Conservation (phyloP, 2,113 vertebrate species). For the Neoarius graeffei region DNA sequence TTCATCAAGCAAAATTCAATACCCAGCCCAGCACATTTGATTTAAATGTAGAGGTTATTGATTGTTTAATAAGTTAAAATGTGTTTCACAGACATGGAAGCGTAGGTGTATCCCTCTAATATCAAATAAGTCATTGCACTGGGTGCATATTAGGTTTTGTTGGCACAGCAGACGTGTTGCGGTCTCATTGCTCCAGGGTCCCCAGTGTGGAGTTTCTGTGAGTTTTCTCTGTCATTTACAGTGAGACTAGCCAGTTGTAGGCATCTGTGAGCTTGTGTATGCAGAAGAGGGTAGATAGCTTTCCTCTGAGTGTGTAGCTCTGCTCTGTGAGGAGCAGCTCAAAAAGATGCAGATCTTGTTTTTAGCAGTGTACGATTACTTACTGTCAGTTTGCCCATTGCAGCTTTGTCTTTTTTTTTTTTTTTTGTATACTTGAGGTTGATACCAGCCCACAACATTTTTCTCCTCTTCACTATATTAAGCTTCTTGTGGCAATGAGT, state of each 20-base stretch:
- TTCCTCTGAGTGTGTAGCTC: neutral
- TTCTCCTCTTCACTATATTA: too few species aligned
- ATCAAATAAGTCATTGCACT: neutral
- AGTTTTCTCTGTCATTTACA: neutral
- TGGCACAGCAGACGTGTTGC: neutral
- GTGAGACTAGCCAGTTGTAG: neutral
- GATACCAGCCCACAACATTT: too few species aligned
- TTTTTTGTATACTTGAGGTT: too few species aligned
- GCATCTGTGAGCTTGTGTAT: neutral
- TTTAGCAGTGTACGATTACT: too few species aligned
- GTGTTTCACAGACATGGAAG: neutral
- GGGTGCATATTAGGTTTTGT: neutral
- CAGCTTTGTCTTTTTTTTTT: too few species aligned
- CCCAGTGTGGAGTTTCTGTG: neutral
- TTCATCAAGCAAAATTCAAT: neutral
- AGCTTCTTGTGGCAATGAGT: too few species aligned
- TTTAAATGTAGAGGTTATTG: neutral
- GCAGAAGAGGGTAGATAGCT: neutral
- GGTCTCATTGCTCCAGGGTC: neutral
- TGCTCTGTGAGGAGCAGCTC: too few species aligned
- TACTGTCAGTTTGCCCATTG: too few species aligned
- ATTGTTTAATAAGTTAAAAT: neutral
- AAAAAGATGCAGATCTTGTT: too few species aligned
- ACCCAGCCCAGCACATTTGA: neutral
- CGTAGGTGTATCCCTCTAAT: neutral